A percentile compares a stretch with the other conserved stretches of the same genome.
Conservation (phyloP, 2,797 vertebrate genomes). For the Meriones psammophilus region DNA sequence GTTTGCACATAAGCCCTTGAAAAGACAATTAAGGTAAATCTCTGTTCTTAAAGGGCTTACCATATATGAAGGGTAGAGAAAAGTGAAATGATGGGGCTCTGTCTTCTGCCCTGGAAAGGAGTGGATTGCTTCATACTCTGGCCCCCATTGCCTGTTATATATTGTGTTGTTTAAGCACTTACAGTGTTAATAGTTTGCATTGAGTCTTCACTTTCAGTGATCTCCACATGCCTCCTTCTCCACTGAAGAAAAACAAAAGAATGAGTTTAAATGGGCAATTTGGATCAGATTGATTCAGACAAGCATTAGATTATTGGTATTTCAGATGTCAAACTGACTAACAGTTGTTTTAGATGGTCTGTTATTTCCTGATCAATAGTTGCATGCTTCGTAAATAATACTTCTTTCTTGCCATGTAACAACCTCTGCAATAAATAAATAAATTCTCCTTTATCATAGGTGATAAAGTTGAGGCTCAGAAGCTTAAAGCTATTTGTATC, state of each 20-base stretch:
- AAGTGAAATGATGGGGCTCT: background rate
- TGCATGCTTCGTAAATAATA: background rate
- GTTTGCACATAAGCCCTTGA: background rate
- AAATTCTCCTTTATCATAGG: too few species aligned
- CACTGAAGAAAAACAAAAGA: background rate
- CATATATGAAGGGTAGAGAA: background rate
- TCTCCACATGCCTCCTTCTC: background rate
- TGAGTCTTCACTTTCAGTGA: background rate
- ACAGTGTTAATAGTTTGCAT: background rate
- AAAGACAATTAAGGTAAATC: background rate
- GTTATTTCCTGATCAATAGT: too few species aligned
- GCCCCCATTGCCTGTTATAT: background rate
- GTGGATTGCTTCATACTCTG: background rate
- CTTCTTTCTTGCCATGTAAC: background rate
- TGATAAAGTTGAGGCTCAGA: background rate
- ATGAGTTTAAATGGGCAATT: background rate
- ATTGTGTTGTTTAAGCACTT: background rate
- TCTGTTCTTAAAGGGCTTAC: background rate
- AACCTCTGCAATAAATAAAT: background rate
- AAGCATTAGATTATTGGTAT: background rate
- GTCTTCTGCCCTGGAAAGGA: background rate
- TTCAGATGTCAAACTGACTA: background rate
- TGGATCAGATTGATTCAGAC: background rate
- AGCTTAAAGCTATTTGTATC: background rate
- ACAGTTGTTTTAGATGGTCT: background rate